Conservation (phyloP, 2,113 vertebrate species). For the Brachionichthys hirsutus region DNA sequence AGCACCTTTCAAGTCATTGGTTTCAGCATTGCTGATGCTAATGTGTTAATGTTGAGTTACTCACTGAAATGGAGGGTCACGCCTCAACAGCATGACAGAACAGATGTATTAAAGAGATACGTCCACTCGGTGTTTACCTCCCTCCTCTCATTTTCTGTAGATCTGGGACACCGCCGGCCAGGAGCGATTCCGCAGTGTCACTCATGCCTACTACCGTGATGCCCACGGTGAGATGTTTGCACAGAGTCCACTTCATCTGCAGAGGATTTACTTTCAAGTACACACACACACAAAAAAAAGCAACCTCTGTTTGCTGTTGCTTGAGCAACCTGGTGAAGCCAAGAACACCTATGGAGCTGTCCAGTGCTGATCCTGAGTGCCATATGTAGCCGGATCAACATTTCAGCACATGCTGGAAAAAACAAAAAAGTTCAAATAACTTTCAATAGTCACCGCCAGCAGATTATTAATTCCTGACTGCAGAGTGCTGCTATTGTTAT, state of each 20-base stretch:
- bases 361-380: too few species aligned
- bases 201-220: slow-evolving; percentile 90
- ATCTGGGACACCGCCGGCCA: slow-evolving; percentile 88
- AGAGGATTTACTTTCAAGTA: background rate
- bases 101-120: slow-evolving; percentile 25
- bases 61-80: slow-evolving; percentile 19
- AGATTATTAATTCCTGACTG: too few species aligned
- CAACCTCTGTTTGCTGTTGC: background rate
- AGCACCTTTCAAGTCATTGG: too few species aligned
- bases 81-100: slow-evolving; percentile 17
- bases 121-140: slow-evolving; percentile 18
- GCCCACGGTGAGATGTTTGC: slow-evolving; percentile 83
- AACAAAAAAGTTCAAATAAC: too few species aligned
- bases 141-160: slow-evolving; percentile 43
- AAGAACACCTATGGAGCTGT: too few species aligned
- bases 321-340: too few species aligned
- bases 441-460: too few species aligned
- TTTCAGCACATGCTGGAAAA: too few species aligned
- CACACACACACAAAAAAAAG: background rate
- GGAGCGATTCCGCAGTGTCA: slow-evolving; percentile 88
- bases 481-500: too few species aligned
- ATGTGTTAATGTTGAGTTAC: background rate
- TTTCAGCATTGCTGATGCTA: too few species aligned
- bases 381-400: too few species aligned
- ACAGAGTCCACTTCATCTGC: background rate